Evolutionary conservation across 2,113 vertebrate genomes (phyloP).

Genomic region (Caracal caracal): DNA sequence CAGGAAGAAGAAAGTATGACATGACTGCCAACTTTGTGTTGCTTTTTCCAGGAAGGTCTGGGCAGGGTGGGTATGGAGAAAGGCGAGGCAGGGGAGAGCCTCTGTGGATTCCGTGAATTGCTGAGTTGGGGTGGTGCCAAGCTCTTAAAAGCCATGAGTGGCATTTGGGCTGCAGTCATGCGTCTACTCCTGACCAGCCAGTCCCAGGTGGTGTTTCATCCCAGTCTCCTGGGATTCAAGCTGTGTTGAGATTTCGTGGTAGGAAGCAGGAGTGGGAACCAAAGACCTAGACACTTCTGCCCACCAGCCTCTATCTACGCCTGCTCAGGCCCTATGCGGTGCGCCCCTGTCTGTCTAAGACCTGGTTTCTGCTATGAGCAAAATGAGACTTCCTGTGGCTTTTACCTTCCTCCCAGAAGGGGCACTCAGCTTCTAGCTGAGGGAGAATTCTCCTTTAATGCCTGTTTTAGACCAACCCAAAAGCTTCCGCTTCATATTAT

Average conservation of each 20-base stretch:
- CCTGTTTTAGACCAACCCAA: background rate
- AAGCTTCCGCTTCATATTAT: background rate
- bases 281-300: background rate
- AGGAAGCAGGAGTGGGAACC: background rate
- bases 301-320: background rate
- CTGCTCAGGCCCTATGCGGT: background rate
- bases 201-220: background rate
- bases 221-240: background rate
- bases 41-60: constrained; percentile 69
- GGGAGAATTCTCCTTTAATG: background rate
- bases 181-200: constrained; percentile 17
- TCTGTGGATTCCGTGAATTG: background rate
- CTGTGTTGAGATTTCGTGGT: background rate
- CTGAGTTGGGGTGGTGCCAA: constrained; percentile 59
- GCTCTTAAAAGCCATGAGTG: constrained; percentile 37
- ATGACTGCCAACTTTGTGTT: background rate
- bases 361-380: background rate
- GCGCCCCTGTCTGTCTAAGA: background rate
- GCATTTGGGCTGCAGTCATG: background rate
- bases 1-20: background rate
- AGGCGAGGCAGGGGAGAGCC: background rate
- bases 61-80: background rate
- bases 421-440: background rate
- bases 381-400: background rate
- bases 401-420: background rate